Evolutionary conservation across 2,113 vertebrate species (phyloP).

Genomic region (Ploceus nigricollis): DNA sequence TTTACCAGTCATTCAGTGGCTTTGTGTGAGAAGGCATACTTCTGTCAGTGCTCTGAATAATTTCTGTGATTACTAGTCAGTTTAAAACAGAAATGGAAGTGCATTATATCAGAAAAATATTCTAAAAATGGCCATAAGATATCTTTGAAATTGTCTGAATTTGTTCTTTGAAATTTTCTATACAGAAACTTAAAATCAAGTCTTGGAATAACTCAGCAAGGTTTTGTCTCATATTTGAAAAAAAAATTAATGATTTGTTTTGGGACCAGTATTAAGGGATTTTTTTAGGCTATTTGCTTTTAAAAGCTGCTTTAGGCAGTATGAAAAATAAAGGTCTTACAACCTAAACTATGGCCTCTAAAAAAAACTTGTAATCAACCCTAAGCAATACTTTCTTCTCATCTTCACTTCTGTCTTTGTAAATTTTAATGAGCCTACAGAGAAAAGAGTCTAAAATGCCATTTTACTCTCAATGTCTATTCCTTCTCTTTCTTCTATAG

Average conservation of each 20-base stretch:
- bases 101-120: background rate
- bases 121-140: background rate
- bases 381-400: background rate
- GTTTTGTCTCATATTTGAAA: background rate
- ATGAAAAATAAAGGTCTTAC: background rate
- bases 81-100: background rate
- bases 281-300: background rate
- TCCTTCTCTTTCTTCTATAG: background rate
- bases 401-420: background rate
- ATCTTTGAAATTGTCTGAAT: background rate
- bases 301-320: background rate
- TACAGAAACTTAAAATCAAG: background rate
- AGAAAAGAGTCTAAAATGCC: slow-evolving; percentile 3
- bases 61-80: background rate
- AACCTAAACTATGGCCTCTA: background rate
- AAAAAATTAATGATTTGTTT: background rate
- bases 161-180: background rate
- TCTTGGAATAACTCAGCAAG: background rate
- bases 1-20: background rate
- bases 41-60: background rate
- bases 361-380: background rate
- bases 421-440: slow-evolving; percentile 12
- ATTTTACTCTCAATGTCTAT: background rate
- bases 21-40: background rate
- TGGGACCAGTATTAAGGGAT: background rate